phyloP scores from a whole-genome alignment of 2,888 invertebrate species.

The Branchellion lobata region DNA sequence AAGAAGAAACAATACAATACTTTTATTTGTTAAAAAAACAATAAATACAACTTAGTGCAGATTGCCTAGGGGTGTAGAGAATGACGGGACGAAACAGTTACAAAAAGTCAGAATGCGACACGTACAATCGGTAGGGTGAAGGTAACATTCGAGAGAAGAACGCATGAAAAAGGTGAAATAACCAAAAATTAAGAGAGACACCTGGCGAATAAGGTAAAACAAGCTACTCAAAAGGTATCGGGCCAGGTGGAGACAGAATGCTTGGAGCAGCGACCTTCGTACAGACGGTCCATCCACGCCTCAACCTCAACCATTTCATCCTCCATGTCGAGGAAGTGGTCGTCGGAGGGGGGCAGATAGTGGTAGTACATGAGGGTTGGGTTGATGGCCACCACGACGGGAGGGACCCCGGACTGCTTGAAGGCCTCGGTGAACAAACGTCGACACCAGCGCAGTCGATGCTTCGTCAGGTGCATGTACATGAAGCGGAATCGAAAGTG shows the following conservation, averaged over 20 bases:
- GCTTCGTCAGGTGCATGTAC: slow-evolving; percentile 8
- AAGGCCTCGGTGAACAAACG: not conserved
- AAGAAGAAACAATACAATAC: too few relatives aligned
- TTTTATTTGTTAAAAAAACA: too few relatives aligned
- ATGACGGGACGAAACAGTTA: too few relatives aligned
- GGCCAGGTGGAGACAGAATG: slow-evolving; percentile 98
- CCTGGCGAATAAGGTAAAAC: too few relatives aligned
- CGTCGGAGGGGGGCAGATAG: slow-evolving; percentile 61
- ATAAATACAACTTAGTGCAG: too few relatives aligned
- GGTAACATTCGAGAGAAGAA: not conserved
- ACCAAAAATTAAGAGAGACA: not conserved
- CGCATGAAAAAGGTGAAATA: not conserved
- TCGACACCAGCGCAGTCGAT: slow-evolving; percentile 19
- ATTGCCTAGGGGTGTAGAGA: too few relatives aligned
- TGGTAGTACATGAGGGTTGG: slow-evolving; percentile 22
- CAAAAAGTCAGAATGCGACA: too few relatives aligned
- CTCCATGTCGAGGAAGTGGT: slow-evolving; percentile 76
- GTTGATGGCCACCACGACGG: slow-evolving; percentile 13
- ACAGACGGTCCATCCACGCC: slow-evolving; percentile 90
- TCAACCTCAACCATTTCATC: slow-evolving; percentile 56
- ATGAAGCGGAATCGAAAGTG: slow-evolving; percentile 32
- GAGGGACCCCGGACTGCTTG: too few relatives aligned
- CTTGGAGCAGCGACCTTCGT: slow-evolving; percentile 91
- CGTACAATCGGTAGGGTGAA: too few relatives aligned
- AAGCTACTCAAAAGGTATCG: too few relatives aligned